These are phyloP conservation scores for Bombus turneri DNA, from an alignment of 1,140 invertebrate genomes.

Conservation along the genomic window DNA sequence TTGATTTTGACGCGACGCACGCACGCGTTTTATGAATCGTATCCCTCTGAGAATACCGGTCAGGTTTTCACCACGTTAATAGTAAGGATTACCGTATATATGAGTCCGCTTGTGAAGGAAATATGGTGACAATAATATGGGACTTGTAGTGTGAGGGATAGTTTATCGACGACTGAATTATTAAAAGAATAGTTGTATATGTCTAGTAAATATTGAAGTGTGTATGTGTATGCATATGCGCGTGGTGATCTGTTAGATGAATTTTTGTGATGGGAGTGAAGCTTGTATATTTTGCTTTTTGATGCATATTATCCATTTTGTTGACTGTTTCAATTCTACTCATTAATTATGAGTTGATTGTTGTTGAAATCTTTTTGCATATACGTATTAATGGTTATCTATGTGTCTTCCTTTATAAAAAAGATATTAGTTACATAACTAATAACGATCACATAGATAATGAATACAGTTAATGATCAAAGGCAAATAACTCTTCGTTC, in stretches of 20 bases:
- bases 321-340: neutral
- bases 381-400: too few relatives aligned
- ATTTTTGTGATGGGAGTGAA: neutral
- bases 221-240: too few relatives aligned
- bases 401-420: neutral
- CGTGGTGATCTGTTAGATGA: too few relatives aligned
- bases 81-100: neutral
- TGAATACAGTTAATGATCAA: neutral
- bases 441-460: neutral
- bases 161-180: neutral
- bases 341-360: too few relatives aligned
- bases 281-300: neutral
- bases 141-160: too few relatives aligned
- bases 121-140: too few relatives aligned
- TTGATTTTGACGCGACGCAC: slow-evolving; percentile 26
- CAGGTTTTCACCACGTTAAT: neutral
- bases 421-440: neutral
- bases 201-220: too few relatives aligned
- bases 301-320: neutral
- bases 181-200: neutral
- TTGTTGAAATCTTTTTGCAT: neutral
- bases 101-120: too few relatives aligned
- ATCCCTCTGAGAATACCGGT: neutral
- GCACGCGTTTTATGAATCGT: slow-evolving; percentile 21
- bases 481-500: neutral